Evolutionary conservation across 2,888 invertebrate species (phyloP).

Genomic region (Hydraecia micacea): DNA sequence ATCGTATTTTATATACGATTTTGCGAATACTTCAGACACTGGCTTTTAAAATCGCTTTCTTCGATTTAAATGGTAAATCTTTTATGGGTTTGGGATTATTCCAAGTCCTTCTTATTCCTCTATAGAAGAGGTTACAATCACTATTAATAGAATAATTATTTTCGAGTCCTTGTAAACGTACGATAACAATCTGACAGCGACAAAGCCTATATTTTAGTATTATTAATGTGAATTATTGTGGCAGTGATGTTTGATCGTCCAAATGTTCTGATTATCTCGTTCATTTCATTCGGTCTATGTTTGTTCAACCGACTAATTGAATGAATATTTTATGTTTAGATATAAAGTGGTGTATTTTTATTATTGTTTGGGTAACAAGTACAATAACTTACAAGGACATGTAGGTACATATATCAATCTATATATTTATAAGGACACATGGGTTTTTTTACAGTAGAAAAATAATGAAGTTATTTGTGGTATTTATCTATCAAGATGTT

Average conservation of each 20-base stretch:
- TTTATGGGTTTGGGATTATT: neutral
- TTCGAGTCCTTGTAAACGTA: slow-evolving; percentile 7
- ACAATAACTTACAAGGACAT: neutral
- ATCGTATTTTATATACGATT: slow-evolving; percentile 13
- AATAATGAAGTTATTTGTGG: slow-evolving; percentile 7
- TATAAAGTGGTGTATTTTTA: neutral
- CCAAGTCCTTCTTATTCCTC: neutral
- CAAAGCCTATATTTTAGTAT: neutral
- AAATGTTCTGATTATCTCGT: slow-evolving; percentile 38
- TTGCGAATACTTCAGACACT: slow-evolving; percentile 5
- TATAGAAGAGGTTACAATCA: neutral
- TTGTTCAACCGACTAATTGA: slow-evolving; percentile 33
- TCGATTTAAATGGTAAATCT: neutral
- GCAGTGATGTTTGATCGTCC: slow-evolving; percentile 13
- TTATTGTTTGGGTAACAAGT: neutral
- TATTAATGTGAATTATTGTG: slow-evolving; percentile 9
- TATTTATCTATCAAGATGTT: slow-evolving; percentile 28
- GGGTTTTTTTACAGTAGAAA: neutral
- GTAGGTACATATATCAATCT: no score
- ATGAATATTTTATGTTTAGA: slow-evolving; percentile 36
- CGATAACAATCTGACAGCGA: slow-evolving; percentile 4
- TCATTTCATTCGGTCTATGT: slow-evolving; percentile 35
- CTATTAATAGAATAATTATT: neutral
- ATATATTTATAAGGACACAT: neutral
- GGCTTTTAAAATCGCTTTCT: slow-evolving; percentile 5